A percentile compares a stretch with the other conserved stretches of the same genome.
Evolutionary conservation across 2,888 invertebrate species (phyloP).

Genomic region (Matsumyia berberina): DNA sequence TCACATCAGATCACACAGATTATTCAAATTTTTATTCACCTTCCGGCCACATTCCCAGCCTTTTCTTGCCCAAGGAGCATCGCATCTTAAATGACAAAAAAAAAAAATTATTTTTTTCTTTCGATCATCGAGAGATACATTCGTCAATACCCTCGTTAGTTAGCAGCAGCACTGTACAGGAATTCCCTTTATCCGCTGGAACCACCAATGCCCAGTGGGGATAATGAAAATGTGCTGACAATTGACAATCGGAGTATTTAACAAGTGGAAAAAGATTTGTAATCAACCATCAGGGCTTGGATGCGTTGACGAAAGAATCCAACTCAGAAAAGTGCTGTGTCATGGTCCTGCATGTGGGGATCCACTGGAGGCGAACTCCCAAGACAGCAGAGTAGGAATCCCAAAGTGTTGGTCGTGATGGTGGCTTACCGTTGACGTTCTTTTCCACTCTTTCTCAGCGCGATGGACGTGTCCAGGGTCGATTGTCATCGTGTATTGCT

Average conservation of each 20-base stretch:
- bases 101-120: constrained; percentile 26
- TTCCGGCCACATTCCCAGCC: background rate
- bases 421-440: constrained; percentile 53
- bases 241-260: constrained; percentile 73
- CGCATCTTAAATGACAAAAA: constrained; percentile 33
- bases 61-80: background rate
- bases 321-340: constrained; percentile 43
- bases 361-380: constrained; percentile 46
- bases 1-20: background rate
- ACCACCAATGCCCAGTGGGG: constrained; percentile 63
- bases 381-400: constrained; percentile 44
- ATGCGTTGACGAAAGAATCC: constrained; percentile 49
- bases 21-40: background rate
- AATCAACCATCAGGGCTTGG: constrained; percentile 58
- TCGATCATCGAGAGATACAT: constrained; percentile 52
- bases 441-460: constrained; percentile 27
- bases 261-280: constrained; percentile 72
- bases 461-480: constrained; percentile 29
- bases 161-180: constrained; percentile 11
- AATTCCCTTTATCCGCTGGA: constrained; percentile 53
- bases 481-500: constrained; percentile 33
- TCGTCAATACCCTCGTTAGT: constrained; percentile 69
- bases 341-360: constrained; percentile 34
- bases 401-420: constrained; percentile 18
- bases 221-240: constrained; percentile 68